Conservation (phyloP, 2,888 invertebrate species). For the Formica aserva region DNA sequence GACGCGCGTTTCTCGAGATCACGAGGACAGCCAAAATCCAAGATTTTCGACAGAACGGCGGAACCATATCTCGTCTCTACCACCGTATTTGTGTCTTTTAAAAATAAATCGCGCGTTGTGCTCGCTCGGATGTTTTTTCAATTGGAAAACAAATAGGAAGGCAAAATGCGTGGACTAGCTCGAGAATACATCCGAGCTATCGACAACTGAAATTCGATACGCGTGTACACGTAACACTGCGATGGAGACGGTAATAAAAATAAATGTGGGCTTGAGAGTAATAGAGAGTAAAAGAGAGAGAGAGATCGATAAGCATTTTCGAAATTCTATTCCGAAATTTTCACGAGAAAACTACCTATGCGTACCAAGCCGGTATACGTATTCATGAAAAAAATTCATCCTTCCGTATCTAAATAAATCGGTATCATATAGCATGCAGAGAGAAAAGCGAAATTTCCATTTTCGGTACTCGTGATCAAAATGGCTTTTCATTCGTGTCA, state of each 20-base stretch:
- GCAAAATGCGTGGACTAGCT: conserved; percentile 4
- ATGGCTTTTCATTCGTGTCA: conserved; percentile 45
- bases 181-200: neutral
- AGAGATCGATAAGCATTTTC: neutral
- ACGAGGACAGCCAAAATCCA: conserved; percentile 1
- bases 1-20: neutral
- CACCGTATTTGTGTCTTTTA: conserved; percentile 21
- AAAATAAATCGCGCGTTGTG: conserved; percentile 35
- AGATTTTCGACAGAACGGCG: neutral
- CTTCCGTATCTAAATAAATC: conserved; percentile 21
- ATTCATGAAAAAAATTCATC: neutral
- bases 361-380: neutral
- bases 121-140: conserved; percentile 18
- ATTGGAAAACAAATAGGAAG: conserved; percentile 23
- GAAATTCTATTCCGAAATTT: neutral
- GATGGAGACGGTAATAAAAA: conserved; percentile 19
- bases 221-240: neutral
- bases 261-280: neutral
- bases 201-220: conserved; percentile 20
- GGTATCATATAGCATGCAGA: neutral
- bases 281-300: conserved; percentile 1
- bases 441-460: conserved; percentile 11
- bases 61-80: neutral
- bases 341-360: neutral
- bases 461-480: neutral